Evolutionary conservation across 2,888 invertebrate species (phyloP), one percentile per base, ranked within the genome.

Genomic region (Patella ulyssiponensis): DNA sequence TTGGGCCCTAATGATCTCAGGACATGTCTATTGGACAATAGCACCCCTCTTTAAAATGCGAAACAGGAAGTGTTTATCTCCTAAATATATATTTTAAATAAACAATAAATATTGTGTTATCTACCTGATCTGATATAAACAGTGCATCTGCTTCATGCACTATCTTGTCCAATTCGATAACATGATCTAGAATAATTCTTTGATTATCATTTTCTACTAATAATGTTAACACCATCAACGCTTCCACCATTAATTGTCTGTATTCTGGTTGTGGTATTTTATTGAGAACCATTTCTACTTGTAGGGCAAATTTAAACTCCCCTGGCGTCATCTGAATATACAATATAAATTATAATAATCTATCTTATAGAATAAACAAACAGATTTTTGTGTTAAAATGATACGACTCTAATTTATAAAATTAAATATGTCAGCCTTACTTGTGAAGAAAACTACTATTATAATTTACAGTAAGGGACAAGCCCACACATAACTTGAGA

Each of bases 221-320:
- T 58, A 98, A 92, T 0, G 98, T 97, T 58, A 99, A 93, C 20
- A 99, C 97, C 97, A 98, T 98, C 74, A 99, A 93, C 0, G 98
- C 98, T 93, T 99, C 93, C 0, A 99, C 99, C 76, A 99, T 95
- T 82, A 99, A 92, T 91, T 99, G 98, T 33, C 99, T 94, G 92
- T 99, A 99, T 92, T 99, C 99, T 0, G 99, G 99, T 91, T 99
- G 98, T 0, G 98, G 98, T 87, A 99, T 98, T 74, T 96, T 95
- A 91, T 99, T 99, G 74, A 99, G 93, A 3, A 98, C 98, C 2
- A 97, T 96, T 92, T 99, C 99, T 0, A 99, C 98, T 77, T 97
- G 97, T 20, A 99, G 93, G 0, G 99, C 99, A 92, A 99, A 99
- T 93, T 99, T 99, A 86, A 99, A 92, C 93, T 99, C 99, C 69